Conservation (phyloP, 2,113 vertebrate species). For the Cyanoderma ruficeps region DNA sequence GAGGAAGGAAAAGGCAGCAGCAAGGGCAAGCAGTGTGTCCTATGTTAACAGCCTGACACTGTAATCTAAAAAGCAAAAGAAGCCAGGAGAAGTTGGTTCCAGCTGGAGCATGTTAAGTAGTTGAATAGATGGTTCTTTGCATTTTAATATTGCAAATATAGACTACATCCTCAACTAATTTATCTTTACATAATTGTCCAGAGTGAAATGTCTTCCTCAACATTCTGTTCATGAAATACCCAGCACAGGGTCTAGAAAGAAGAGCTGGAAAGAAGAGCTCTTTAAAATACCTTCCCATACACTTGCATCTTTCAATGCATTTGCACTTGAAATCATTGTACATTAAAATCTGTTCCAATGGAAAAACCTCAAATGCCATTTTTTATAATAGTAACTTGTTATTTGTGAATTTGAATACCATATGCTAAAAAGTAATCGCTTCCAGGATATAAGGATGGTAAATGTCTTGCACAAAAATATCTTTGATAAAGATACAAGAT, state of each 20-base stretch:
- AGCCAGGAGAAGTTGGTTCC: background rate
- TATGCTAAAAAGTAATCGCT: background rate
- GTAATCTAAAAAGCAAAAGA: background rate
- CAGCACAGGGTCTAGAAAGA: accelerated
- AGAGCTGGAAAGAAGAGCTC: background rate
- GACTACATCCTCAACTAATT: background rate
- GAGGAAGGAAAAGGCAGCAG: background rate
- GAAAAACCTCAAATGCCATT: background rate
- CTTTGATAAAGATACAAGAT: background rate
- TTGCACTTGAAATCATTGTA: background rate
- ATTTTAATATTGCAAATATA: background rate
- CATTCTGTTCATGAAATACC: background rate
- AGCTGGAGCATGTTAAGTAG: background rate
- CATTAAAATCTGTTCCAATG: background rate
- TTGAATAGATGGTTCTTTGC: background rate
- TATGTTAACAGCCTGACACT: background rate
- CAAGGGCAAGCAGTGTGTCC: background rate
- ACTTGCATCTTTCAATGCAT: background rate
- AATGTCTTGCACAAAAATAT: background rate
- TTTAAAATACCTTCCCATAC: background rate
- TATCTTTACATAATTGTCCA: background rate
- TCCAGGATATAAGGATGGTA: background rate
- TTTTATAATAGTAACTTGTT: constrained; percentile 13
- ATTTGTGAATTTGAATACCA: background rate
- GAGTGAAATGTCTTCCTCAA: background rate